These are phyloP conservation scores for Eurypyga helias DNA, from an alignment of 2,113 vertebrate species.

Conservation along the genomic window DNA sequence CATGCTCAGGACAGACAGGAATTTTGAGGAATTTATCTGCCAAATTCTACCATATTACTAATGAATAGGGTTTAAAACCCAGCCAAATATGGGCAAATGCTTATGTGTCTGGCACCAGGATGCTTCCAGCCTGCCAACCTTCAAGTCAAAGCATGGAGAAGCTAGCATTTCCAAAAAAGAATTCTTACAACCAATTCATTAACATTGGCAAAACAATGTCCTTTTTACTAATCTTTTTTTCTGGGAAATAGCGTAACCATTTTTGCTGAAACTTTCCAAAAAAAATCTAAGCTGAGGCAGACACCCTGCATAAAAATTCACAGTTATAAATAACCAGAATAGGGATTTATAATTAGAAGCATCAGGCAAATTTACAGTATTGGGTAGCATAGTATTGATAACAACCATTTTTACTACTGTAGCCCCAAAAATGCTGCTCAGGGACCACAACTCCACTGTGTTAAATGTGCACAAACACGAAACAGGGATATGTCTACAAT, in stretches of 20 bases:
- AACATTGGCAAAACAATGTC: conserved; percentile 65
- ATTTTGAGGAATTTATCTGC: conserved; percentile 6
- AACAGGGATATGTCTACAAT: background rate
- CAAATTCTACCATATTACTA: conserved; percentile 30
- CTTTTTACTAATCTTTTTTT: conserved; percentile 65
- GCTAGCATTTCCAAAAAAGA: conserved; percentile 30
- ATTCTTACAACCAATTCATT: conserved; percentile 61
- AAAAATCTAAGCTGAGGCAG: conserved; percentile 52
- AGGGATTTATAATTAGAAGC: conserved; percentile 36
- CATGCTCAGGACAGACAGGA: conserved; percentile 10
- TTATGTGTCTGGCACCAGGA: conserved; percentile 41
- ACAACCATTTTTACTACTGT: background rate
- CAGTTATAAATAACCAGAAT: conserved; percentile 29
- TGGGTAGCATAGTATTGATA: background rate
- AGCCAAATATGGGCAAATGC: conserved; percentile 58
- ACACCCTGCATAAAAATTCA: conserved; percentile 48
- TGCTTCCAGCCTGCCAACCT: conserved; percentile 29
- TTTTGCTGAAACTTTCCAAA: conserved; percentile 51
- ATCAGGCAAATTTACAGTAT: background rate
- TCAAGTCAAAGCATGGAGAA: conserved; percentile 39
- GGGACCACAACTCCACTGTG: background rate
- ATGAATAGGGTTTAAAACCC: conserved; percentile 7
- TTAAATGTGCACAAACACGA: background rate
- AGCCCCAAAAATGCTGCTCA: background rate
- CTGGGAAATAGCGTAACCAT: conserved; percentile 51